phyloP scores from a whole-genome alignment of 2,888 invertebrate genomes.

The Mayetiola destructor region DNA sequence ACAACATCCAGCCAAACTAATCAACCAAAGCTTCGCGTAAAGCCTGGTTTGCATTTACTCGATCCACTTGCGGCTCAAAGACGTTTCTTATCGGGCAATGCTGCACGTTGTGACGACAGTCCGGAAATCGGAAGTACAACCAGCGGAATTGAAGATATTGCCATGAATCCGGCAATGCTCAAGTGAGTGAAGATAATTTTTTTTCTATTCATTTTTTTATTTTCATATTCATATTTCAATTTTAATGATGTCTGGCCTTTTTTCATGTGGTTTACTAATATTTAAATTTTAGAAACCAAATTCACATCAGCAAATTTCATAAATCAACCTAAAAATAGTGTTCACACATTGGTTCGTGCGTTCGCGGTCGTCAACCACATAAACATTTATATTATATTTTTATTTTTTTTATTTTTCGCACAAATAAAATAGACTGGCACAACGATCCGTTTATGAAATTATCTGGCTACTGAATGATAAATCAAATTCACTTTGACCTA shows the following conservation, averaged over 20 bases:
- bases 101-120: constrained; percentile 35
- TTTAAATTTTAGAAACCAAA: neutral
- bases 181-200: constrained; percentile 45
- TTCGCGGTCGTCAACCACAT: no score
- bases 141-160: constrained; percentile 40
- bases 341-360: no score
- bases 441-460: neutral
- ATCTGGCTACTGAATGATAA: neutral
- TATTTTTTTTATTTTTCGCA: neutral
- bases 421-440: neutral
- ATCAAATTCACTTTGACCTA: constrained; percentile 10
- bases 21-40: constrained; percentile 40
- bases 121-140: constrained; percentile 52
- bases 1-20: constrained; percentile 22
- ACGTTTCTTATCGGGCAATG: constrained; percentile 31
- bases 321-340: neutral
- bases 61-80: constrained; percentile 37
- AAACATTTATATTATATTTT: neutral
- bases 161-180: constrained; percentile 51
- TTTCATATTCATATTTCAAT: neutral
- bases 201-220: neutral
- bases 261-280: neutral
- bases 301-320: neutral
- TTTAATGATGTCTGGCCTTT: neutral
- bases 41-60: constrained; percentile 41